Conservation (phyloP, 2,888 invertebrate species). For the Hartigia nigra region DNA sequence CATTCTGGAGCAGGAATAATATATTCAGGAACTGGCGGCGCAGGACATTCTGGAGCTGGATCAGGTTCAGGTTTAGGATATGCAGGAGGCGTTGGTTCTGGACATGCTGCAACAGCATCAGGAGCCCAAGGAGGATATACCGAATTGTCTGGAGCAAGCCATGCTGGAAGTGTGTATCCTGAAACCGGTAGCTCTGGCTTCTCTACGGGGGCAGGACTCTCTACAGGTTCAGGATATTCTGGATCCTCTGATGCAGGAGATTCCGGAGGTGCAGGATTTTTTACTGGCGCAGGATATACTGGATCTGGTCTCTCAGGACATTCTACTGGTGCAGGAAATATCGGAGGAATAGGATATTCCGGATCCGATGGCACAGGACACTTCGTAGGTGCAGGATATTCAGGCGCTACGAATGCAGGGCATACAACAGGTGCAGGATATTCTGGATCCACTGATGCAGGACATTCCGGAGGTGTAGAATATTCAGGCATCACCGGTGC, state of each 20-base stretch:
- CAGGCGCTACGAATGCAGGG: constrained; percentile 19
- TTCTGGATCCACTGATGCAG: constrained; percentile 11
- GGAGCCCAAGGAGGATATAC: constrained; percentile 1
- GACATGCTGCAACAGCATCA: not conserved
- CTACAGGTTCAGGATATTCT: constrained; percentile 15
- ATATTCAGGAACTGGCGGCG: not conserved
- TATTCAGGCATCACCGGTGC: constrained; percentile 4
- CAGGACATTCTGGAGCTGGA: constrained; percentile 9
- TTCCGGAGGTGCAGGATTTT: constrained; percentile 2
- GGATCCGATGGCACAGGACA: constrained; percentile 18
- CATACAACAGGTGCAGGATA: constrained; percentile 12
- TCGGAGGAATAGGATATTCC: not conserved
- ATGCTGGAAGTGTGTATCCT: constrained; percentile 2
- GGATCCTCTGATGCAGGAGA: constrained; percentile 11
- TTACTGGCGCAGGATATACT: constrained; percentile 4
- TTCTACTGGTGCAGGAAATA: constrained; percentile 17
- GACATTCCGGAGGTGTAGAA: constrained; percentile 4
- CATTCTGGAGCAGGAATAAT: constrained; percentile 7
- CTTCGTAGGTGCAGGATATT: constrained; percentile 18
- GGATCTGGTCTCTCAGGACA: constrained; percentile 15
- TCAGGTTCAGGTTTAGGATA: not conserved
- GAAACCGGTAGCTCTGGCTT: constrained; percentile 1
- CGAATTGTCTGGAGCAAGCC: constrained; percentile 1
- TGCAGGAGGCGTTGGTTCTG: constrained; percentile 4
- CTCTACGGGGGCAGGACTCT: not conserved